Evolutionary conservation across 2,797 vertebrate species (phyloP), one percentile per base, ranked within the genome.

Genomic region (Podargus strigoides): DNA sequence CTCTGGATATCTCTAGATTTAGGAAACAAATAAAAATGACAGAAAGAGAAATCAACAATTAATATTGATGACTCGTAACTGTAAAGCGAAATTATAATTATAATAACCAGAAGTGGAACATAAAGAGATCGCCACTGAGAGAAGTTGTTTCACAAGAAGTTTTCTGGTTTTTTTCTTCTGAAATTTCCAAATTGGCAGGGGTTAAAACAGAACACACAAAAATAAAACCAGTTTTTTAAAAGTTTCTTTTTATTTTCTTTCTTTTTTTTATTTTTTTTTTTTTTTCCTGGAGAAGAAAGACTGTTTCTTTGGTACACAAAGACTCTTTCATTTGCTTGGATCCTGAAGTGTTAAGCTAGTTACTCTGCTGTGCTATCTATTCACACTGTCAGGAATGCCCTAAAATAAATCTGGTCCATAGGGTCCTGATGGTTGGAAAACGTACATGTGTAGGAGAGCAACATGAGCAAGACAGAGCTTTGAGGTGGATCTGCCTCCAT

Each of bases 301-400:
- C 60, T 53, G 9, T 42, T 90, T 72, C 74, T 87, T 76, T 76
- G 59, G 67, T 70, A 37, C 44, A 90, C 47, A 92, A 89, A 84
- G 55, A 72, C 62, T 58, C 62, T 86, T 91, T 76, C 70, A 85
- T 73, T 81, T 85, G 67, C 89, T 93, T 62, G 55, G 39, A 67
- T 37, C 44, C 69, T 84, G 36, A 90, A 93, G 53, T 44, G 76
- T 77, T 85, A 88, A 86, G 62, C 66, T 44, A 60, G 67, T 56
- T 82, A 55, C 10, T 85, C 50, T 81, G 63, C 67, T 75, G 20
- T 75, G 67, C 52, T 88, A 81, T 53, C 91, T 95, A 69, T 87
- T 87, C 59, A 89, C 47, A 47, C 26, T 32, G 55, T 69, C 34
- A 59, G 90, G 94, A 91, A 84, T 41, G 73, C 66, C 52, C 59